A percentile compares a stretch with the other conserved stretches of the same genome.
Evolutionary conservation across 2,113 vertebrate species (phyloP).

Genomic region (Sebastes schlegelii): DNA sequence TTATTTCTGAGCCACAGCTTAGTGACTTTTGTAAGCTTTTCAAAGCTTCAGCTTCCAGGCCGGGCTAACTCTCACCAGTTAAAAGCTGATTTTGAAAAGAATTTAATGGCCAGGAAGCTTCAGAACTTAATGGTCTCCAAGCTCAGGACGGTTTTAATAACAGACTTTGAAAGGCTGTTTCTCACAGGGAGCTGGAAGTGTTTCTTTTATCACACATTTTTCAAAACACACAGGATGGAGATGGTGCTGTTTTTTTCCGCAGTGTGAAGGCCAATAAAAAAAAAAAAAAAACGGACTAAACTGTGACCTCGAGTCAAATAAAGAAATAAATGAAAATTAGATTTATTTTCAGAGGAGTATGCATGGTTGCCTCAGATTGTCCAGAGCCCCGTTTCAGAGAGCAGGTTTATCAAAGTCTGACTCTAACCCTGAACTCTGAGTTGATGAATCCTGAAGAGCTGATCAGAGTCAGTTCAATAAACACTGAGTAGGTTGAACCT

Average conservation of each 20-base stretch:
- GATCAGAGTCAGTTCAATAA: too few species aligned
- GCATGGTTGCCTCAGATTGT: too few species aligned
- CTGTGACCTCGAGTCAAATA: background rate
- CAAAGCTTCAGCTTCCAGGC: conserved; percentile 17
- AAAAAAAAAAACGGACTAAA: background rate
- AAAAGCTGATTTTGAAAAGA: conserved; percentile 28
- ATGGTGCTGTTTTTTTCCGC: background rate
- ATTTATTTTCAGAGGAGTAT: too few species aligned
- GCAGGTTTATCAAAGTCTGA: too few species aligned
- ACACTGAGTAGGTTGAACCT: too few species aligned
- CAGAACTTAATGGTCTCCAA: background rate
- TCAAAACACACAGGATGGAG: background rate
- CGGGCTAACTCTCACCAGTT: background rate
- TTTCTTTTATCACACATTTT: background rate
- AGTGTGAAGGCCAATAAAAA: background rate
- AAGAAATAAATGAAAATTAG: too few species aligned
- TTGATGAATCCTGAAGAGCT: too few species aligned
- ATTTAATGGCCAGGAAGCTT: background rate
- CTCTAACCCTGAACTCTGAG: too few species aligned
- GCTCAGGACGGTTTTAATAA: conserved; percentile 28
- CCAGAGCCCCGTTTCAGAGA: too few species aligned
- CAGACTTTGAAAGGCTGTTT: conserved; percentile 17
- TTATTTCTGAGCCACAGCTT: too few species aligned
- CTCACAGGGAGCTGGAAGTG: conserved; percentile 1
- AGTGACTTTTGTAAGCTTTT: conserved; percentile 11